These are phyloP conservation scores for Onychomys torridus DNA, from an alignment of 2,797 vertebrate species.

Conservation along the genomic window DNA sequence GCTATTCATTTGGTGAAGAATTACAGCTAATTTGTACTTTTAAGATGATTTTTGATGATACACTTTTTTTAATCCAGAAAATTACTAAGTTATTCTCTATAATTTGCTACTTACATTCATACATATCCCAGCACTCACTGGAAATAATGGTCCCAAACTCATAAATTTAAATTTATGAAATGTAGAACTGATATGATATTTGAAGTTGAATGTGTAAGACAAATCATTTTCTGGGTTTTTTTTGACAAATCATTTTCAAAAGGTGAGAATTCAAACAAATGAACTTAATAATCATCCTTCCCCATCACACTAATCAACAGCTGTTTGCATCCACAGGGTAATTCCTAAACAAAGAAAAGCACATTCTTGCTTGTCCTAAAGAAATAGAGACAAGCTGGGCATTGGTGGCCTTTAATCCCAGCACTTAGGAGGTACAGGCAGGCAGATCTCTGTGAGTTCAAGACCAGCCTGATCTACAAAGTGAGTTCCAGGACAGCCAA, in stretches of 20 bases:
- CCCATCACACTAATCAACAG: neutral
- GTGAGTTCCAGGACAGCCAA: neutral
- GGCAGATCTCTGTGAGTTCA: neutral
- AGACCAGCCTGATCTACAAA: neutral
- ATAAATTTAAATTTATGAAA: neutral
- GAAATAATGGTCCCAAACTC: constrained; percentile 4
- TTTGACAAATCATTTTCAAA: neutral
- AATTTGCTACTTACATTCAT: neutral
- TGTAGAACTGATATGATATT: neutral
- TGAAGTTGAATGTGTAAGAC: neutral
- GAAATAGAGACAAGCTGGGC: neutral
- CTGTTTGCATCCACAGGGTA: neutral
- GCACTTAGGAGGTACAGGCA: neutral
- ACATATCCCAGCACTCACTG: neutral
- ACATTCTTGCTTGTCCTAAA: neutral
- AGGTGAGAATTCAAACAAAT: constrained; percentile 4
- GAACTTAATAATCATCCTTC: neutral
- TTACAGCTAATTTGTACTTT: constrained; percentile 37
- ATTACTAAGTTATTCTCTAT: neutral
- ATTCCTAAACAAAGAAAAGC: constrained; percentile 15
- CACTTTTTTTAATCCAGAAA: constrained; percentile 8
- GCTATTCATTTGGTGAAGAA: neutral
- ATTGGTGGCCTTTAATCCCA: neutral
- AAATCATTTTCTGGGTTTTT: neutral
- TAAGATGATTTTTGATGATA: constrained; percentile 51